These are phyloP conservation scores for Ephialtes manifestator DNA, from an alignment of 2,888 invertebrate species.

Conservation along the genomic window DNA sequence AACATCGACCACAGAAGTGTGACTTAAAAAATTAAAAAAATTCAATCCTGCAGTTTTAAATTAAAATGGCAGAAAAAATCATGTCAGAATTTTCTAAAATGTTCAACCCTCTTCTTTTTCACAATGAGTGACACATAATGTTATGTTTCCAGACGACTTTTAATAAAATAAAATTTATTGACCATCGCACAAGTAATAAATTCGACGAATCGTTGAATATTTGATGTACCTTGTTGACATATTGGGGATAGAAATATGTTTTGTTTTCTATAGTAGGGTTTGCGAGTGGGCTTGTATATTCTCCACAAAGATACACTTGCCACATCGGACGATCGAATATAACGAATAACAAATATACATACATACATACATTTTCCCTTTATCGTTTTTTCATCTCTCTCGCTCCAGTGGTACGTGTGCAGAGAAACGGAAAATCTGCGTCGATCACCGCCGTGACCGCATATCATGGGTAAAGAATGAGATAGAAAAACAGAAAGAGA, in stretches of 20 bases:
- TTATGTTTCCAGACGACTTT: not conserved
- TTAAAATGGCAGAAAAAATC: too few relatives aligned
- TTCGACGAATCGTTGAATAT: conserved; percentile 53
- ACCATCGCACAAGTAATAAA: conserved; percentile 44
- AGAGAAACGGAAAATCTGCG: conserved; percentile 53
- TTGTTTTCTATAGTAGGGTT: conserved; percentile 9
- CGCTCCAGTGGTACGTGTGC: conserved; percentile 14
- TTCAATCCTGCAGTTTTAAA: too few relatives aligned
- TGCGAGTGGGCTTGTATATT: not conserved
- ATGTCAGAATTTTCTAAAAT: too few relatives aligned
- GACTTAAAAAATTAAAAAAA: too few relatives aligned
- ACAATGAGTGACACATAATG: not conserved
- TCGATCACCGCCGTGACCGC: conserved; percentile 47
- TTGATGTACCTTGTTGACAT: conserved; percentile 34
- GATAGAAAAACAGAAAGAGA: conserved; percentile 35
- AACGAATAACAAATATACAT: conserved; percentile 37
- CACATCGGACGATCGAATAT: conserved; percentile 37
- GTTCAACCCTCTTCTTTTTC: too few relatives aligned
- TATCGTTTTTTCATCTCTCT: conserved; percentile 30
- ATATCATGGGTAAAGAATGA: conserved; percentile 29
- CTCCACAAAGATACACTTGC: conserved; percentile 27
- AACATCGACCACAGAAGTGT: too few relatives aligned
- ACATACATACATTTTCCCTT: conserved; percentile 47
- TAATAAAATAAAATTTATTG: conserved; percentile 40
- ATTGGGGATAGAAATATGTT: conserved; percentile 35